Evolutionary conservation across 2,797 vertebrate genomes (phyloP).

Genomic region (Parotocinclus haroldoi): DNA sequence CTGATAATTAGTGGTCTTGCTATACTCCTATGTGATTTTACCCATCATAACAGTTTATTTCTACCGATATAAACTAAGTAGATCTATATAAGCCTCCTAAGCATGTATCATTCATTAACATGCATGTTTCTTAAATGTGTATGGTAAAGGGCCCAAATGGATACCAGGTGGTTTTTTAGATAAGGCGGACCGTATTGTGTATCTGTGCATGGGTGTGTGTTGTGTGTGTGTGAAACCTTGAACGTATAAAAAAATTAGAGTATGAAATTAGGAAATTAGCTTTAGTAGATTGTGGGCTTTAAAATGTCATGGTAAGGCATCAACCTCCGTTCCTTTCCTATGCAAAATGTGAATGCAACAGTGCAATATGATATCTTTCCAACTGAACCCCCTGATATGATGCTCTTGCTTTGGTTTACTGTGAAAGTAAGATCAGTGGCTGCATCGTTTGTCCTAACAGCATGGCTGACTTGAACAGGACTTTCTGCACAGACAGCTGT

Average conservation of each 20-base stretch:
- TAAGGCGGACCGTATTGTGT: conserved; percentile 39
- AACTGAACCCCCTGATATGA: too few relatives aligned
- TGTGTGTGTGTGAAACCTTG: conserved; percentile 11
- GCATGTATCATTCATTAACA: conserved; percentile 12
- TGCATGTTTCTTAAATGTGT: conserved; percentile 23
- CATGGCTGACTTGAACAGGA: too few relatives aligned
- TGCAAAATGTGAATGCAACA: too few relatives aligned
- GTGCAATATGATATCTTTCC: too few relatives aligned
- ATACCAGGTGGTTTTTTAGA: conserved; percentile 47
- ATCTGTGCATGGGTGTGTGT: conserved; percentile 27
- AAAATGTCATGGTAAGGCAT: too few relatives aligned
- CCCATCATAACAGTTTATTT: conserved; percentile 25
- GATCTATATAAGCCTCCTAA: conserved; percentile 19
- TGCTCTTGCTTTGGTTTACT: too few relatives aligned
- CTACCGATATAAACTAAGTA: conserved; percentile 30
- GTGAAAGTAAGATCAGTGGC: not conserved
- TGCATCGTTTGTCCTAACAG: conserved; percentile 8
- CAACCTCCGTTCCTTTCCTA: too few relatives aligned
- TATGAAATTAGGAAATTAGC: too few relatives aligned
- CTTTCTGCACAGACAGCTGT: conserved; percentile 39
- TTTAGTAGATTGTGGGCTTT: too few relatives aligned
- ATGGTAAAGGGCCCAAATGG: conserved; percentile 28
- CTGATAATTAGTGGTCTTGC: conserved; percentile 34
- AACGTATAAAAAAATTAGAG: too few relatives aligned
- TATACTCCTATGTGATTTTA: too few relatives aligned